A percentile compares a stretch with the other conserved stretches of the same genome.
Evolutionary conservation across 2,888 invertebrate species (phyloP).

Genomic region (Spatulosminthurus flaviceps): DNA sequence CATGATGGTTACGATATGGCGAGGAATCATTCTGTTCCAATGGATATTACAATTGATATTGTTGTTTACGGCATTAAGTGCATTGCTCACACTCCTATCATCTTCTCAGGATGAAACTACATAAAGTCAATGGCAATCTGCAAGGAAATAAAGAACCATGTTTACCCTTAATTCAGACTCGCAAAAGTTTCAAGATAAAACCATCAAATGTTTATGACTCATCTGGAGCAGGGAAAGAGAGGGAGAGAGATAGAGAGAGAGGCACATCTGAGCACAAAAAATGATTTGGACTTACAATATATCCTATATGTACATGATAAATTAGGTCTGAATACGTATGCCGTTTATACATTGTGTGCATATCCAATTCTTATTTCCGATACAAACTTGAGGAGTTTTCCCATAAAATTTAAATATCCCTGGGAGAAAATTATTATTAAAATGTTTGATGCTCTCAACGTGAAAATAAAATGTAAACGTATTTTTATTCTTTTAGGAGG

Average conservation of each 20-base stretch:
- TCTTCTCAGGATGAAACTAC: neutral
- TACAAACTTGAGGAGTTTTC: neutral
- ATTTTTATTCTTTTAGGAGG: too few species aligned
- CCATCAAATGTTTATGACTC: slow-evolving; percentile 4
- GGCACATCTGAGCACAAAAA: neutral
- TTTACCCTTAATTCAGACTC: neutral
- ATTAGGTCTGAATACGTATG: too few species aligned
- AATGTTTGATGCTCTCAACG: neutral
- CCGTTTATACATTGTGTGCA: too few species aligned
- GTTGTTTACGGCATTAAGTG: neutral
- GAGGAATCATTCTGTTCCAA: neutral
- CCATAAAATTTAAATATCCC: slow-evolving; percentile 1
- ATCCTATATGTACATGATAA: too few species aligned
- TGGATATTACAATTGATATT: slow-evolving; percentile 13
- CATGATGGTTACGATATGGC: neutral
- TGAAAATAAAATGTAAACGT: neutral
- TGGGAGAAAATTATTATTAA: neutral
- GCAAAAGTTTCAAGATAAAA: neutral
- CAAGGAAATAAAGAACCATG: neutral
- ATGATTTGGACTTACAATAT: too few species aligned
- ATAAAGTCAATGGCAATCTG: neutral
- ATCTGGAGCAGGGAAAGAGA: neutral
- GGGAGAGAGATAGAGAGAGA: neutral
- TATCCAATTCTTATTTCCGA: too few species aligned
- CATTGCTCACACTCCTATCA: neutral